Evolutionary conservation across 2,888 invertebrate species (phyloP).

Genomic region (Apamea epomidion): DNA sequence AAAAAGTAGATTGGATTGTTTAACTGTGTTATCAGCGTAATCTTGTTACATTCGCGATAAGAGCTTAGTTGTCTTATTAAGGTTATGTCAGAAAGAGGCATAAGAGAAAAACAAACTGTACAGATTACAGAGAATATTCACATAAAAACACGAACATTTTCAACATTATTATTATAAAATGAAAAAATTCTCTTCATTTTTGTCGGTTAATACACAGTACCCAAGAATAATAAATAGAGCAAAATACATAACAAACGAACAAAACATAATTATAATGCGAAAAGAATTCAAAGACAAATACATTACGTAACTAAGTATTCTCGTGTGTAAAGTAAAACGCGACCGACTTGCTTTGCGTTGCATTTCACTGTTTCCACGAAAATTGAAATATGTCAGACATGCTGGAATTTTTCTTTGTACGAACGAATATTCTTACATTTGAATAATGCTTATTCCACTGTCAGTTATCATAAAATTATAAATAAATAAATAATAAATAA

Average conservation of each 20-base stretch:
- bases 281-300: conserved; percentile 34
- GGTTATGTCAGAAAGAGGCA: neutral
- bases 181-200: neutral
- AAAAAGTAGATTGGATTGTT: conserved; percentile 13
- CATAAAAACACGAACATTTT: neutral
- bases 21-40: neutral
- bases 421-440: conserved; percentile 1
- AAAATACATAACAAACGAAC: neutral
- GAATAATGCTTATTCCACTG: neutral
- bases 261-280: conserved; percentile 15
- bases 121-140: neutral
- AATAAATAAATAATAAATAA: no score
- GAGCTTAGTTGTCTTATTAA: neutral
- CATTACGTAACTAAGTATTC: conserved; percentile 7
- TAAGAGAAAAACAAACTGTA: neutral
- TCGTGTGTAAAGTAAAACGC: neutral
- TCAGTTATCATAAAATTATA: conserved; percentile 2
- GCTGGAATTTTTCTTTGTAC: conserved; percentile 26
- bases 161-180: neutral
- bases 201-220: neutral
- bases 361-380: conserved; percentile 12
- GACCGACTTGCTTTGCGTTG: conserved; percentile 2
- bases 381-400: conserved; percentile 42
- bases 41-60: neutral
- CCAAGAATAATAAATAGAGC: neutral